Evolutionary conservation across 1,140 invertebrate genomes (phyloP).

Genomic region (Sycophila sp.): DNA sequence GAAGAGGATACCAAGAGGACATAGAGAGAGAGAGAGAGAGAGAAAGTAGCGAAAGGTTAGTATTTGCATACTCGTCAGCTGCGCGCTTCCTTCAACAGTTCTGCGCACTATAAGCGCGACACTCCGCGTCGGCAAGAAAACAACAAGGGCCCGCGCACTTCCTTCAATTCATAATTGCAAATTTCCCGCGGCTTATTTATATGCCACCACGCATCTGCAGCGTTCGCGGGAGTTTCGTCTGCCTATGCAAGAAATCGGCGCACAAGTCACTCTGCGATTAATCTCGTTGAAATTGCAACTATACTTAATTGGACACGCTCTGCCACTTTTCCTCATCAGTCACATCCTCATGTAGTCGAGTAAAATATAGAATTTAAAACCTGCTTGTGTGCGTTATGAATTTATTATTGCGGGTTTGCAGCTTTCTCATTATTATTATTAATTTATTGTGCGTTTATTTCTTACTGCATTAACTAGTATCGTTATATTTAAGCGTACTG

Average conservation of each 20-base stretch:
- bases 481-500: too few species aligned
- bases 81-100: conserved; percentile 67
- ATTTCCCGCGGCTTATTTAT: conserved; percentile 67
- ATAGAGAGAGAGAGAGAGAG: conserved; percentile 42
- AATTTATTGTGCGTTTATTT: too few species aligned
- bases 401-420: too few species aligned
- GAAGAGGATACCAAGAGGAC: conserved; percentile 22
- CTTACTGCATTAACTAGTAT: too few species aligned
- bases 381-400: too few species aligned
- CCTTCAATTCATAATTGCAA: conserved; percentile 67
- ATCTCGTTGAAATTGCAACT: conserved; percentile 35
- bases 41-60: conserved; percentile 41
- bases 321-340: not conserved
- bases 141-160: conserved; percentile 49
- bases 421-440: too few species aligned
- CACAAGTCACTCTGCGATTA: conserved; percentile 30
- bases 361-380: too few species aligned
- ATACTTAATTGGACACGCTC: conserved; percentile 20
- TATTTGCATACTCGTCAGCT: conserved; percentile 69
- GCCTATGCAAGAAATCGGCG: too few species aligned
- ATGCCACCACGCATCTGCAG: conserved; percentile 49
- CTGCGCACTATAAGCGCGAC: conserved; percentile 46
- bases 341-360: too few species aligned
- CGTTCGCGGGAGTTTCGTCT: conserved; percentile 12
- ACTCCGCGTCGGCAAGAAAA: conserved; percentile 41